Base-by-base conservation (phyloP, 2,113 vertebrate species). In the Eidolon helvum region DNA sequence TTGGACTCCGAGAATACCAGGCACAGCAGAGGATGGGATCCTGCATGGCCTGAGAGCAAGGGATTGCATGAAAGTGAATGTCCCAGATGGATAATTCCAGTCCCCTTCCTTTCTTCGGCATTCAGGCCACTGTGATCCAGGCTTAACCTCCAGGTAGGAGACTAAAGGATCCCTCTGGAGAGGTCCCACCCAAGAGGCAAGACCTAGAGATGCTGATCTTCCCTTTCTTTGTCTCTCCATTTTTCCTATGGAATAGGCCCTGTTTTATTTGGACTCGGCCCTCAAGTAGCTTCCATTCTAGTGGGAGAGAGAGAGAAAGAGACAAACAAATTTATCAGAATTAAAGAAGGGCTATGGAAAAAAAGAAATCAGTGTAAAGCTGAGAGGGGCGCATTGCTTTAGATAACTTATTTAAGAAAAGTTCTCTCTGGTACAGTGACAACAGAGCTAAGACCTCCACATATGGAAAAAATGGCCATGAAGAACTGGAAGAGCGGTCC, bases 391-490 rank as follows among this genome's bases (percentile, higher is more conserved):
- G 4, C 7, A 11, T 1, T 8, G 72, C 63, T 53, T 71, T 2
- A 65, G 10, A 18, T 10, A 26, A n/a, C 18, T 19, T 2, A 40
- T 71, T 79, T 14, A 55, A 66, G 53, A 78, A 78, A 91, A 4
- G 50, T 21, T 35, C n/a, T 53, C 61, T 68, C 26, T 28, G 26
- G 10, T 14, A 33, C 43, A 33, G 33, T 4, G 7, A 24, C 40
- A 50, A 28, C 33, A 40, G 53, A 83, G 45, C 38, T 18, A 24
- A 38, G 21, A 61, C 24, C 26, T 18, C 22, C 14, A 26, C 0
- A 4, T 2, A 2, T 0, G 7, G 80, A 40, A 40, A 28, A 53
- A 18, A 26, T 5, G 16, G 71, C 28, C 57, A 10, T 0, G 0
- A 18, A 10, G 15, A 80, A 21, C 63, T 50, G 10, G 9, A 80